phyloP scores from a whole-genome alignment of 2,797 vertebrate species.

The Chelonia mydas region DNA sequence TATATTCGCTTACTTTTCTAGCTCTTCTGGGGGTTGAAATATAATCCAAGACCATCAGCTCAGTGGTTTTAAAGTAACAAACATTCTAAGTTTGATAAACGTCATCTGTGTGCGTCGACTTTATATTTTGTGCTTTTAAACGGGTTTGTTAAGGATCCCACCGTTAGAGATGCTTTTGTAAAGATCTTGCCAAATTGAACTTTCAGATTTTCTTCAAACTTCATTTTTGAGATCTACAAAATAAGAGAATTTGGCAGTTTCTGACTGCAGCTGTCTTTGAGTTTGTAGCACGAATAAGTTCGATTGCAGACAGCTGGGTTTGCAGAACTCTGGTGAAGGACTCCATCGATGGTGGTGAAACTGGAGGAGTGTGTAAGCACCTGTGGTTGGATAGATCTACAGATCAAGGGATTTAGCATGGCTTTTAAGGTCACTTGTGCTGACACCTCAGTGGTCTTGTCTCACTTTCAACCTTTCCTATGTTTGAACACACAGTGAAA shows the following conservation, averaged over 20 bases:
- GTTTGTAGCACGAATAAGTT: not conserved
- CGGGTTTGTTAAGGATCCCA: not conserved
- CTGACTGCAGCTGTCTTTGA: not conserved
- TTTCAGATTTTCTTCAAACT: not conserved
- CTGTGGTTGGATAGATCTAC: not conserved
- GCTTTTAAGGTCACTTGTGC: not conserved
- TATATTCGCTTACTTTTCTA: not conserved
- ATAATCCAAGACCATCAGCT: not conserved
- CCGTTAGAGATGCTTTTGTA: not conserved
- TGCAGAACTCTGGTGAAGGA: not conserved
- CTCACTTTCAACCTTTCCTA: not conserved
- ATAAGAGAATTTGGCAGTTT: not conserved
- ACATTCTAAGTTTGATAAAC: not conserved
- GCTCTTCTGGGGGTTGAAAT: not conserved
- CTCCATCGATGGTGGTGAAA: not conserved
- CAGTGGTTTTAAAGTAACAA: not conserved
- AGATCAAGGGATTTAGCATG: not conserved
- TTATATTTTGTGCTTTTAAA: not conserved
- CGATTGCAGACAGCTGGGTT: not conserved
- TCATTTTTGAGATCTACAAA: not conserved
- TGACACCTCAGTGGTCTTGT: not conserved
- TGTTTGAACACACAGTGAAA: not conserved
- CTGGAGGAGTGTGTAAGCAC: not conserved
- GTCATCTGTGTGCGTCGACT: not conserved
- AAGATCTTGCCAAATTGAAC: not conserved